These are phyloP conservation scores for Scelioninae gen. 2 DNA, from an alignment of 2,888 invertebrate genomes.

Conservation along the genomic window DNA sequence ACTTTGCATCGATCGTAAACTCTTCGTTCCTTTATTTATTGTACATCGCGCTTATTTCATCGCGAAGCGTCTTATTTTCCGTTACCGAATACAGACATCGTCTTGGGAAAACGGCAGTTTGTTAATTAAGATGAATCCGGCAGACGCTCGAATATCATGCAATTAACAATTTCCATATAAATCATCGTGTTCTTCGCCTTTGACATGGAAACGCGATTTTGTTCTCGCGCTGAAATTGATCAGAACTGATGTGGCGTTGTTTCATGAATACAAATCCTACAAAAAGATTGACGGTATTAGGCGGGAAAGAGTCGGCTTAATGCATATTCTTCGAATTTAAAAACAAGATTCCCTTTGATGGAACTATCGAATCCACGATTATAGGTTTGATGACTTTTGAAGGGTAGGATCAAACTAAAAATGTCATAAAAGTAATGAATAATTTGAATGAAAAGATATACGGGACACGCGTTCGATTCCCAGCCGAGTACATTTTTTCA, in stretches of 20 bases:
- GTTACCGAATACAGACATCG: too few relatives aligned
- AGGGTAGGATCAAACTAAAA: neutral
- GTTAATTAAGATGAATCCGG: too few relatives aligned
- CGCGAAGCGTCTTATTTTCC: too few relatives aligned
- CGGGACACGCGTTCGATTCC: too few relatives aligned
- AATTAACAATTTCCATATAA: conserved; percentile 31
- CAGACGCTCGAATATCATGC: neutral
- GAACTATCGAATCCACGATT: conserved; percentile 17
- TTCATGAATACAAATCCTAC: conserved; percentile 14
- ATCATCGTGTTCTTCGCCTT: conserved; percentile 8
- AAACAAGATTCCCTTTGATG: conserved; percentile 15
- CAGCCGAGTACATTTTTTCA: too few relatives aligned
- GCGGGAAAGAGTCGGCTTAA: neutral
- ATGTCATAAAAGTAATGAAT: neutral
- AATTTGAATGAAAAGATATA: too few relatives aligned
- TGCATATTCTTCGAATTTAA: neutral
- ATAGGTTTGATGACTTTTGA: conserved; percentile 2
- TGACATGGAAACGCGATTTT: neutral
- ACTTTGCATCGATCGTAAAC: too few relatives aligned
- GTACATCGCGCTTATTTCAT: too few relatives aligned
- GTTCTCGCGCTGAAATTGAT: conserved; percentile 3
- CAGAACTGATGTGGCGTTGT: conserved; percentile 10
- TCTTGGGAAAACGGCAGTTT: too few relatives aligned
- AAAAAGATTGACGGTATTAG: conserved; percentile 7
- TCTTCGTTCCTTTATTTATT: too few relatives aligned